Conservation (phyloP, 2,113 vertebrate genomes). For the Trematomus loennbergii region DNA sequence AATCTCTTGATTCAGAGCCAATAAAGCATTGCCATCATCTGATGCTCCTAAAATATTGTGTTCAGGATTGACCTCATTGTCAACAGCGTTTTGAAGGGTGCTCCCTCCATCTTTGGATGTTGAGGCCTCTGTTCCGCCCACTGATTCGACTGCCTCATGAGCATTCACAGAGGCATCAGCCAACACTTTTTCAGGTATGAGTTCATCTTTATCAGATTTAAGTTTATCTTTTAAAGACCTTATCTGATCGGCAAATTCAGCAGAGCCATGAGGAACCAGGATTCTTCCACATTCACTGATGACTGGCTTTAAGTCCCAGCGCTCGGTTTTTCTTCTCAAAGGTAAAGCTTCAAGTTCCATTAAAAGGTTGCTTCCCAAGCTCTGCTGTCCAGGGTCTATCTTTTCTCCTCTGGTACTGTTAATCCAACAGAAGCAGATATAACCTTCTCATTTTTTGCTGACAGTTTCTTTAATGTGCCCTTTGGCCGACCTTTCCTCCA, state of each 20-base stretch:
- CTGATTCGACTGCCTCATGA: neutral
- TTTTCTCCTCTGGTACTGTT: constrained; percentile 7
- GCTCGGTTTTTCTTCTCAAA: constrained; percentile 74
- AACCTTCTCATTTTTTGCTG: constrained; percentile 41
- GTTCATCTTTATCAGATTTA: constrained; percentile 9
- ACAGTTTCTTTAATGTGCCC: constrained; percentile 53
- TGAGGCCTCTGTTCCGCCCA: neutral
- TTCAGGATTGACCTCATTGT: constrained; percentile 21
- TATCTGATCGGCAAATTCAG: constrained; percentile 41
- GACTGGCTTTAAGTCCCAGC: constrained; percentile 81
- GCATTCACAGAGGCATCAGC: constrained; percentile 12
- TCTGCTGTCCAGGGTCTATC: neutral
- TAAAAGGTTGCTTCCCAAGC: neutral
- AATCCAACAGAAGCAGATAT: constrained; percentile 19
- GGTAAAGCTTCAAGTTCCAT: constrained; percentile 37
- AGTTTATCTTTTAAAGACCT: constrained; percentile 43
- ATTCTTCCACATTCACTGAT: constrained; percentile 81
- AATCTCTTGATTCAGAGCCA: constrained; percentile 16
- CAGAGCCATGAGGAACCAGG: constrained; percentile 82
- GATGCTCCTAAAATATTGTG: neutral
- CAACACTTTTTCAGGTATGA: constrained; percentile 25
- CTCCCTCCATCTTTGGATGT: constrained; percentile 2
- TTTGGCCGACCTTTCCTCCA: constrained; percentile 58
- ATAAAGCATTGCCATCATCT: neutral
- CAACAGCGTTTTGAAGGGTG: neutral